Evolutionary conservation across 1,140 invertebrate species (phyloP).

Genomic region (Monomorium pharaonis): DNA sequence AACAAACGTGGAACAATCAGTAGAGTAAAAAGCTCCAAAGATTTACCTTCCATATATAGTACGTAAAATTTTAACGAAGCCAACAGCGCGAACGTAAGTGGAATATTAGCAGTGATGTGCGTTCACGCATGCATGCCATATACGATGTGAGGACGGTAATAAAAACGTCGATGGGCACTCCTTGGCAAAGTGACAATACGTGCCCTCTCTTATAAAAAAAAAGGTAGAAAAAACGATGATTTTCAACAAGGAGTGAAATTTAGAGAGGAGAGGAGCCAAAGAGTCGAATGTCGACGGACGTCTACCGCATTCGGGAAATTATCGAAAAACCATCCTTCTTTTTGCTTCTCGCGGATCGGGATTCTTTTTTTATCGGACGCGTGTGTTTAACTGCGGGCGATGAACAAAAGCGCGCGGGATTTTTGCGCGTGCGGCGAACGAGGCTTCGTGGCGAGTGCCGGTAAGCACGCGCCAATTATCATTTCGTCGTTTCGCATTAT

Average conservation of each 20-base stretch:
- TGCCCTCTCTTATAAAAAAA: background rate
- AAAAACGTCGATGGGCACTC: conserved; percentile 13
- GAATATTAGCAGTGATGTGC: conserved; percentile 26
- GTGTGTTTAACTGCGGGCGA: conserved; percentile 49
- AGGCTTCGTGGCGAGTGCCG: background rate
- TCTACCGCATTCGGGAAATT: conserved; percentile 39
- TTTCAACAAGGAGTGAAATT: conserved; percentile 9
- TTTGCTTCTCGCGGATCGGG: background rate
- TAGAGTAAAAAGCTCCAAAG: background rate
- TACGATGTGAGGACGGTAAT: conserved; percentile 17
- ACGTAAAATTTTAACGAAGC: background rate
- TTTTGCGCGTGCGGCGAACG: background rate
- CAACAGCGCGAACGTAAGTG: background rate
- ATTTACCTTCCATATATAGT: background rate
- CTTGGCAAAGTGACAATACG: conserved; percentile 30
- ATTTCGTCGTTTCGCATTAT: conserved; percentile 23
- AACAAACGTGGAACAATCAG: background rate
- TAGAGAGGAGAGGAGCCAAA: conserved; percentile 6
- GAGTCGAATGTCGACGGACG: conserved; percentile 16
- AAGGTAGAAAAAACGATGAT: conserved; percentile 20
- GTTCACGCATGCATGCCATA: background rate
- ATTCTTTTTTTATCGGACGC: conserved; percentile 29
- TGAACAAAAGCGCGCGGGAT: conserved; percentile 20
- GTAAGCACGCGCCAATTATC: conserved; percentile 11
- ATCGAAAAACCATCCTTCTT: conserved; percentile 58